These are phyloP conservation scores for Labroides dimidiatus DNA, from an alignment of 2,797 vertebrate genomes.

Conservation along the genomic window DNA sequence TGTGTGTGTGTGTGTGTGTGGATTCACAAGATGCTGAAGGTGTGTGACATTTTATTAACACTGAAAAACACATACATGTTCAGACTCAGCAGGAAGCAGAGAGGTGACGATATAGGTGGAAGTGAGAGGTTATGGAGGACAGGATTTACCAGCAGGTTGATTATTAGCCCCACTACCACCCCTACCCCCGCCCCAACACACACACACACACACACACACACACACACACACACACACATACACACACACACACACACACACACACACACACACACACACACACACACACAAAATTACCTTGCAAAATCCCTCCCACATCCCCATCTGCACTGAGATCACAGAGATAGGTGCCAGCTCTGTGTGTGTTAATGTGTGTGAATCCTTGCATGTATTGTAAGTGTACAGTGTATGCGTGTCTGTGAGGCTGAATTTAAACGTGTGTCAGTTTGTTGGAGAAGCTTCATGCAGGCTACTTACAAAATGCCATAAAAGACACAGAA, in stretches of 20 bases:
- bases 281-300: slow-evolving; percentile 25
- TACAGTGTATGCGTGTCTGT: slow-evolving; percentile 1
- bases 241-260: slow-evolving; percentile 30
- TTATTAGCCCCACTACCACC: slow-evolving; percentile 60
- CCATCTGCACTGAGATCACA: slow-evolving; percentile 67
- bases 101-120: slow-evolving; percentile 69
- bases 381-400: not conserved
- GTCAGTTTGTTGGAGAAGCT: not conserved
- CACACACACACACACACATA: slow-evolving; percentile 51
- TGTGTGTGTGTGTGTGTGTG: not conserved
- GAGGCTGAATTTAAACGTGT: not conserved
- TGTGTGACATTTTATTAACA: slow-evolving; percentile 56
- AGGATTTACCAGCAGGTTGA: slow-evolving; percentile 68
- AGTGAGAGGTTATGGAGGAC: slow-evolving; percentile 64
- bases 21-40: slow-evolving; percentile 26
- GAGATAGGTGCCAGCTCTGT: slow-evolving; percentile 36
- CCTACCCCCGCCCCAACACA: slow-evolving; percentile 1
- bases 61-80: slow-evolving; percentile 55
- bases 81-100: slow-evolving; percentile 56
- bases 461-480: not conserved
- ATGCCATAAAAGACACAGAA: not conserved
- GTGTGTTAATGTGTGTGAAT: slow-evolving; percentile 4
- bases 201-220: slow-evolving; percentile 10
- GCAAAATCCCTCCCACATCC: slow-evolving; percentile 64
- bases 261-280: slow-evolving; percentile 22